Evolutionary conservation across 2,888 invertebrate genomes (phyloP).

Genomic region (Liodrosophila aerea): DNA sequence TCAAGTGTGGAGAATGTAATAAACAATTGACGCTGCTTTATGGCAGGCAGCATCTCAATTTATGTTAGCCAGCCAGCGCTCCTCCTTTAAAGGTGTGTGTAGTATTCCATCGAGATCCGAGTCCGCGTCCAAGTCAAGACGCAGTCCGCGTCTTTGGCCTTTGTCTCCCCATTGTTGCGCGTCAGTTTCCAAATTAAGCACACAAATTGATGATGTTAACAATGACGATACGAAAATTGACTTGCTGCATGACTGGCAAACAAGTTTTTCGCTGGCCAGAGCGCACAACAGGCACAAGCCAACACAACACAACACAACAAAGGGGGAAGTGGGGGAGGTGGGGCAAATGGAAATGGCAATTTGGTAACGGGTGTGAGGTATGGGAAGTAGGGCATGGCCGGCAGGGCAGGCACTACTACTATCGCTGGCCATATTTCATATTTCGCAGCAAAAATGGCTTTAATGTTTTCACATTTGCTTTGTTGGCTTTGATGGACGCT

Average conservation of each 20-base stretch:
- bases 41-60: constrained; percentile 66
- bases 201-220: constrained; percentile 78
- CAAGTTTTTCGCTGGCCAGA: constrained; percentile 70
- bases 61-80: constrained; percentile 52
- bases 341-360: constrained; percentile 38
- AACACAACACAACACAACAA: constrained; percentile 17
- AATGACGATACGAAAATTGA: constrained; percentile 73
- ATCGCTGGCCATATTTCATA: constrained; percentile 59
- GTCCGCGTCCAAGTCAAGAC: constrained; percentile 10
- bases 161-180: constrained; percentile 68
- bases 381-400: background rate
- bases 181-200: constrained; percentile 78
- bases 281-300: constrained; percentile 53
- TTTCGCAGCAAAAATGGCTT: constrained; percentile 65
- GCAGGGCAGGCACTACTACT: constrained; percentile 50
- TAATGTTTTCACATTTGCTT: constrained; percentile 78
- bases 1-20: constrained; percentile 75
- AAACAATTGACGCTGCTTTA: constrained; percentile 72
- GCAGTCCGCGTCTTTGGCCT: constrained; percentile 10
- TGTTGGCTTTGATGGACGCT: constrained; percentile 73
- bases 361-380: constrained; percentile 7
- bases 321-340: constrained; percentile 45
- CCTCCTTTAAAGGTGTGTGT: constrained; percentile 60
- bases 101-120: too few species aligned
- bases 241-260: constrained; percentile 71